Evolutionary conservation across 2,113 vertebrate genomes (phyloP).

Genomic region (Vulpes ferrilata): DNA sequence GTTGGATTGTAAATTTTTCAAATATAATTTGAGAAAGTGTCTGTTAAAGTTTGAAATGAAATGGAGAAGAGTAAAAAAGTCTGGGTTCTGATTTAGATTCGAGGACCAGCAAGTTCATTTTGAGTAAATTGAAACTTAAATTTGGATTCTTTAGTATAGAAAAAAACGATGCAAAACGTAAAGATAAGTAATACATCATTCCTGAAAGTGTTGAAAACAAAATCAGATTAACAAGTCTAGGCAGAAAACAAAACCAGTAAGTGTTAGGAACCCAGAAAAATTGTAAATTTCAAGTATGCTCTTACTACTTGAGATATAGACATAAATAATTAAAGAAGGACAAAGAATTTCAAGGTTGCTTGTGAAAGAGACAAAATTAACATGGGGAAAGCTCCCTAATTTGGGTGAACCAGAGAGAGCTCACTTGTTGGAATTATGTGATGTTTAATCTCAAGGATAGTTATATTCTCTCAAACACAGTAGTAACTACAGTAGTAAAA

Average conservation of each 20-base stretch:
- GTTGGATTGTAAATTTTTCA: not conserved
- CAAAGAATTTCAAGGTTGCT: constrained; percentile 41
- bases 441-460: constrained; percentile 33
- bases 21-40: constrained; percentile 46
- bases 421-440: constrained; percentile 22
- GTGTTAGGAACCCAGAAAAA: constrained; percentile 27
- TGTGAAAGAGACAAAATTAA: constrained; percentile 52
- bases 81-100: constrained; percentile 24
- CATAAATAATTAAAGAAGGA: constrained; percentile 57
- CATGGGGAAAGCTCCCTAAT: constrained; percentile 4
- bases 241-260: constrained; percentile 49
- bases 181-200: constrained; percentile 20
- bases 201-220: constrained; percentile 36
- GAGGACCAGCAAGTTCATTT: constrained; percentile 11
- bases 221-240: constrained; percentile 48
- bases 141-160: constrained; percentile 10
- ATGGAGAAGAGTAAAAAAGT: constrained; percentile 49
- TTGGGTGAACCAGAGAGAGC: not conserved
- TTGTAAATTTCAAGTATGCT: constrained; percentile 48
- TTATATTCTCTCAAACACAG: not conserved
- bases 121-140: constrained; percentile 12
- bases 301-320: constrained; percentile 37
- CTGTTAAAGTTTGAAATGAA: constrained; percentile 29
- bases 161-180: not conserved
- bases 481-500: not conserved